A percentile compares a stretch with the other conserved stretches of the same genome.
phyloP scores from a whole-genome alignment of 1,140 invertebrate genomes.

The Ericerus pela region DNA sequence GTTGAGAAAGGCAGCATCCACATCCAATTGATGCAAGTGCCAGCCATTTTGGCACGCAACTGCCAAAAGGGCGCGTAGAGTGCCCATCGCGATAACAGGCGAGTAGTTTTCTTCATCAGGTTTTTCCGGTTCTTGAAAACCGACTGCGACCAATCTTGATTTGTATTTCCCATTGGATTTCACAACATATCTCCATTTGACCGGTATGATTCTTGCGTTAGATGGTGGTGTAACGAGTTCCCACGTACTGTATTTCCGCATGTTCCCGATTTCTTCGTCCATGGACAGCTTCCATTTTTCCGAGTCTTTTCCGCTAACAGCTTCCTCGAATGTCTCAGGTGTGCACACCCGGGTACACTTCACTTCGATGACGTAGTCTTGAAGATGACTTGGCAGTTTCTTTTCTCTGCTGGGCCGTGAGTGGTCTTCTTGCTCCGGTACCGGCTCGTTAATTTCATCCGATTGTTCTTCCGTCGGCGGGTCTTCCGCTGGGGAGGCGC shows the following conservation, averaged over 20 bases:
- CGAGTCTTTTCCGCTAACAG: slow-evolving; percentile 17
- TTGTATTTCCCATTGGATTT: slow-evolving; percentile 25
- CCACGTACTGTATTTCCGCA: slow-evolving; percentile 11
- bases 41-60: not conserved
- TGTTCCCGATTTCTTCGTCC: slow-evolving; percentile 19
- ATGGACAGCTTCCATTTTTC: slow-evolving; percentile 18
- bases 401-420: not conserved
- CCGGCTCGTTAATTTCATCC: no score
- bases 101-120: slow-evolving; percentile 21
- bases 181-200: slow-evolving; percentile 25
- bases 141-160: slow-evolving; percentile 22
- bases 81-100: slow-evolving; percentile 15
- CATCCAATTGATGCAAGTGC: slow-evolving; percentile 5
- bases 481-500: no score
- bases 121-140: slow-evolving; percentile 19
- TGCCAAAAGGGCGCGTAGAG: not conserved
- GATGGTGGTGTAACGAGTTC: slow-evolving; percentile 1
- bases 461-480: no score
- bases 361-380: not conserved
- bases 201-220: not conserved
- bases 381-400: not conserved
- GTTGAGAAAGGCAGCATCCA: not conserved
- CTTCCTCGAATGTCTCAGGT: slow-evolving; percentile 21
- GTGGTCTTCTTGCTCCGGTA: no score
- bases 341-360: not conserved